Evolutionary conservation across 1,140 invertebrate genomes (phyloP), one percentile per base, ranked within the genome.

Genomic region (Magallana ariakensis): DNA sequence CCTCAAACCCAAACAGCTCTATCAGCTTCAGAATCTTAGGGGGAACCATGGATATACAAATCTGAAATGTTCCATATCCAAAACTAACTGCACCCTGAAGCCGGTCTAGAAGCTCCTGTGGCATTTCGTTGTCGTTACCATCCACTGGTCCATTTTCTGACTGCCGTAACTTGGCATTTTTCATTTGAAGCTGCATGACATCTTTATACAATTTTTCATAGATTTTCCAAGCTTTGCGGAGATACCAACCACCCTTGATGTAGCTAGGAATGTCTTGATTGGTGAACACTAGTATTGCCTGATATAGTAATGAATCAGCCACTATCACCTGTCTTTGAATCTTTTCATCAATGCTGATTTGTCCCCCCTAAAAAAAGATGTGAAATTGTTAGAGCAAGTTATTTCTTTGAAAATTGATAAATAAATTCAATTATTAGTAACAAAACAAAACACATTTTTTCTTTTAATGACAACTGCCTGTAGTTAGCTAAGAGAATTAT

Each of bases 191-290:
- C 33, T 94, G 92, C 1, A 95, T 92, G 70, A 97, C 95, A 89
- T 97, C 96, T 82, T 95, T 95, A 89, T 97, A 96, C 11, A 96
- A 95, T 91, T 96, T 96, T 85, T 97, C 96, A 92, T 97, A 97
- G 87, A 96, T 95, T 91, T 96, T 96, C 96, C 96, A 97, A 0
- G 97, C 96, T 93, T 96, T 96, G 13, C 97, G 93, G 75, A 97
- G 93, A 87, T 96, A 95, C 96, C 97, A 97, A 8, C 96, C 96
- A 11, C 96, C 96, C 89, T 96, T 96, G 16, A 97, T 95, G 91
- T 96, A 97, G 60, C 96, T 96, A 1, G 96, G 95, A 10, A 97
- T 94, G 92, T 97, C 96, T 92, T 97, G 96, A 88, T 96, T 96
- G 0, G 96, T 94, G 87, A 97, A 96, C 10, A 95, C 96, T 9